phyloP scores from a whole-genome alignment of 2,113 vertebrate species.

The Centropus bengalensis region DNA sequence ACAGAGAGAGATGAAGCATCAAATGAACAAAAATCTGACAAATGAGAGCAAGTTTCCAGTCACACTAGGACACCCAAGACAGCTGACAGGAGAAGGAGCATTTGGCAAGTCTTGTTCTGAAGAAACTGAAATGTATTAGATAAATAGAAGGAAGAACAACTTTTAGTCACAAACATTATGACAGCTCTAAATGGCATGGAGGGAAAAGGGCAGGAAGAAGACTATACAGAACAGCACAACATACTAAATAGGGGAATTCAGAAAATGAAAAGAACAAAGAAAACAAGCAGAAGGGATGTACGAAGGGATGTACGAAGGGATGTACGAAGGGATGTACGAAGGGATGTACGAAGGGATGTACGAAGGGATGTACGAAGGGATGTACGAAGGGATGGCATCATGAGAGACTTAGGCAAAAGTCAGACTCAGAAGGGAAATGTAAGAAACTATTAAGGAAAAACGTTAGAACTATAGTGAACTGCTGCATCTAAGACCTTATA shows the following conservation, averaged over 20 bases:
- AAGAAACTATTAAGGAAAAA: background rate
- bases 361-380: too few relatives aligned
- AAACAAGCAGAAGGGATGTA: background rate
- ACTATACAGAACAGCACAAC: background rate
- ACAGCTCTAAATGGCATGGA: background rate
- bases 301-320: background rate
- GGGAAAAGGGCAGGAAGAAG: background rate
- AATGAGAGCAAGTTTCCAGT: background rate
- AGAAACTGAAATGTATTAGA: background rate
- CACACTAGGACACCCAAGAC: background rate
- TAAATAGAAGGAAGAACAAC: background rate
- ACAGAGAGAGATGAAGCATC: background rate
- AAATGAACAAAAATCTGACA: background rate
- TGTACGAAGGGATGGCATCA: background rate
- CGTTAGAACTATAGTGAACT: background rate
- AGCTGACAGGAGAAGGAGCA: background rate
- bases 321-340: too few relatives aligned
- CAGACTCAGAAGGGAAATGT: background rate
- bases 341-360: too few relatives aligned
- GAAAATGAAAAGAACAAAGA: background rate
- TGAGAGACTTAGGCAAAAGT: background rate
- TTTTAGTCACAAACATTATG: background rate
- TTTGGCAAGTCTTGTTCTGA: background rate
- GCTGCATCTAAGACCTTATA: background rate
- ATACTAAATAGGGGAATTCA: background rate